Conservation (phyloP, 1,140 invertebrate genomes). For the Lithobius niger region DNA sequence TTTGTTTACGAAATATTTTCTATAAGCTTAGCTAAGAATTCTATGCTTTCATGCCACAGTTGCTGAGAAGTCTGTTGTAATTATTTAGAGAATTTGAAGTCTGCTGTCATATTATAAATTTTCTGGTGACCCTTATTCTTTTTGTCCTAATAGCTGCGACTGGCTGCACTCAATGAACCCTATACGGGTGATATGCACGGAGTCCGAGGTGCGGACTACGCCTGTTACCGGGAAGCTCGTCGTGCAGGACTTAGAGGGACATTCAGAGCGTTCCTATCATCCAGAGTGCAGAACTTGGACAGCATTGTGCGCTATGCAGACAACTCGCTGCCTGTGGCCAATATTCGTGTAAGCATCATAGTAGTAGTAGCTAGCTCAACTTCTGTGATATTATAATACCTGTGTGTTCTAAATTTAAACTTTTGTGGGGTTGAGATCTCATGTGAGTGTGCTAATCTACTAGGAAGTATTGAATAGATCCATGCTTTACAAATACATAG, state of each 20-base stretch:
- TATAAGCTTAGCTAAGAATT: too few relatives aligned
- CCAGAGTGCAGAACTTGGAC: conserved; percentile 78
- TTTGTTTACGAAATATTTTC: too few relatives aligned
- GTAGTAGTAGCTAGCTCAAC: too few relatives aligned
- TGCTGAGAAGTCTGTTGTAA: too few relatives aligned
- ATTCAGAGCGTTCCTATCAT: conserved; percentile 83
- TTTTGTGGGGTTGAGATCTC: too few relatives aligned
- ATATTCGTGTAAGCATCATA: conserved; percentile 67
- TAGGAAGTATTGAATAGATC: too few relatives aligned
- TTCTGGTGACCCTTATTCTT: background rate
- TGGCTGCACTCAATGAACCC: conserved; percentile 87
- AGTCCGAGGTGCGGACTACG: conserved; percentile 77
- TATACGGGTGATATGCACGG: conserved; percentile 80
- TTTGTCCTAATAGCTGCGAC: conserved; percentile 50
- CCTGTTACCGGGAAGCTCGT: conserved; percentile 80
- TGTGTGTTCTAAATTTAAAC: too few relatives aligned
- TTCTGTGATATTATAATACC: too few relatives aligned
- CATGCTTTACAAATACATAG: too few relatives aligned
- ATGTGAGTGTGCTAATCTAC: too few relatives aligned
- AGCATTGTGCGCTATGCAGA: conserved; percentile 78
- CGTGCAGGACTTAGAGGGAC: conserved; percentile 61
- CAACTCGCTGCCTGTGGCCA: conserved; percentile 77
- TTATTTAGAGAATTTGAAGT: too few relatives aligned
- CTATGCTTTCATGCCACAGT: too few relatives aligned
- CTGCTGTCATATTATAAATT: background rate